Evolutionary conservation across 2,797 vertebrate genomes (phyloP).

Genomic region (Peromyscus attwateri): DNA sequence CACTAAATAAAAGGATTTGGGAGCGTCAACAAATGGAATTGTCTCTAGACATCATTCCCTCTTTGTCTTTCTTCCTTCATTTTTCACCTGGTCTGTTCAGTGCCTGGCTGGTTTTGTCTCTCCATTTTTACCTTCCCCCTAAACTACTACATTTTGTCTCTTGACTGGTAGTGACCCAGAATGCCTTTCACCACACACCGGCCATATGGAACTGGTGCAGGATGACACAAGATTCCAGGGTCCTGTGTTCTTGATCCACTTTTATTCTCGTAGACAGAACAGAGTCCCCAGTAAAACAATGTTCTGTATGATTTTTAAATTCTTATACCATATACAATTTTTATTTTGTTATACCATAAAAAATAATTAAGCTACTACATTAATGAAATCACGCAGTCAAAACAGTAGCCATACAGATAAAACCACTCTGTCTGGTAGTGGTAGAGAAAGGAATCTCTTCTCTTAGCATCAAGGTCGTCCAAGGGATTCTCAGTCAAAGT

Average conservation of each 20-base stretch:
- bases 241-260: not conserved
- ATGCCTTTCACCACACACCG: not conserved
- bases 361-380: conserved; percentile 7
- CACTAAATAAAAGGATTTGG: not conserved
- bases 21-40: conserved; percentile 27
- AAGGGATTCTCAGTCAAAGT: not conserved
- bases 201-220: not conserved
- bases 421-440: not conserved
- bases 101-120: not conserved
- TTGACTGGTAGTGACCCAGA: not conserved
- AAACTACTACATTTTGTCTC: not conserved
- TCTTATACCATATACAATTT: not conserved
- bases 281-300: not conserved
- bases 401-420: not conserved
- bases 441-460: not conserved
- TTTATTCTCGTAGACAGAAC: not conserved
- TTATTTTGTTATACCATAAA: conserved; percentile 13
- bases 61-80: not conserved
- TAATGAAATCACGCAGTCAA: conserved; percentile 31
- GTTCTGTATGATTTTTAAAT: not conserved
- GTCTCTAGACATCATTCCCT: not conserved
- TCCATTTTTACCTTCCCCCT: not conserved
- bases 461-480: not conserved
- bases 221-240: not conserved
- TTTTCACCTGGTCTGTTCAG: not conserved